Evolutionary conservation across 2,113 vertebrate genomes (phyloP).

Genomic region (Alouatta palliata): DNA sequence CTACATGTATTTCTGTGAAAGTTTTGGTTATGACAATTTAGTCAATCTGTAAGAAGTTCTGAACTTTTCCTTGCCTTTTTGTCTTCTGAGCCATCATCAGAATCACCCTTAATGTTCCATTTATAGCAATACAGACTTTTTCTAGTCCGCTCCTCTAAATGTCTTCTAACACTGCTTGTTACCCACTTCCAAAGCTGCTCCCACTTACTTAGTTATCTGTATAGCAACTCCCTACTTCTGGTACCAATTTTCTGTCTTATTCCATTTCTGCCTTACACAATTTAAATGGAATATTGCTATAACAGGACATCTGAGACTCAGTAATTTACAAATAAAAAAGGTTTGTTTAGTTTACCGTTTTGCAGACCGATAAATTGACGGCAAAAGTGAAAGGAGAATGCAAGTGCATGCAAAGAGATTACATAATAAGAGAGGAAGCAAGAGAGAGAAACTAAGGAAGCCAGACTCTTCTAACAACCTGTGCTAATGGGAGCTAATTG

Average conservation of each 20-base stretch:
- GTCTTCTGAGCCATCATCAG: not conserved
- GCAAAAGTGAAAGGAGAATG: not conserved
- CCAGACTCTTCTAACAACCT: not conserved
- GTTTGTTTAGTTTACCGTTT: not conserved
- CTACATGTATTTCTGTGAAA: not conserved
- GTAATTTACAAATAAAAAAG: not conserved
- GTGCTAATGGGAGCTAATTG: not conserved
- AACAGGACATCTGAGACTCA: not conserved
- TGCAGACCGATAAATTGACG: not conserved
- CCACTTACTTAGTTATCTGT: not conserved
- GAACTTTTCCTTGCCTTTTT: not conserved
- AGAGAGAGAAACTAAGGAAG: not conserved
- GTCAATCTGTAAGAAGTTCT: not conserved
- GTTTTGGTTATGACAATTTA: not conserved
- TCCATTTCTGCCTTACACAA: not conserved
- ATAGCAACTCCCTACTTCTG: not conserved
- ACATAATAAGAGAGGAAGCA: not conserved
- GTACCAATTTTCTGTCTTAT: not conserved
- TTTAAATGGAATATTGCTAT: not conserved
- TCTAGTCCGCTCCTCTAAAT: not conserved
- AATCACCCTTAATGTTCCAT: not conserved
- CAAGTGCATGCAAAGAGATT: not conserved
- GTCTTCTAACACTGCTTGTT: not conserved
- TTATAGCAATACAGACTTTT: not conserved
- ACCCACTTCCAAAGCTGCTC: not conserved